Evolutionary conservation across 2,888 invertebrate genomes (phyloP).

Genomic region (Galerucella nymphaeae): DNA sequence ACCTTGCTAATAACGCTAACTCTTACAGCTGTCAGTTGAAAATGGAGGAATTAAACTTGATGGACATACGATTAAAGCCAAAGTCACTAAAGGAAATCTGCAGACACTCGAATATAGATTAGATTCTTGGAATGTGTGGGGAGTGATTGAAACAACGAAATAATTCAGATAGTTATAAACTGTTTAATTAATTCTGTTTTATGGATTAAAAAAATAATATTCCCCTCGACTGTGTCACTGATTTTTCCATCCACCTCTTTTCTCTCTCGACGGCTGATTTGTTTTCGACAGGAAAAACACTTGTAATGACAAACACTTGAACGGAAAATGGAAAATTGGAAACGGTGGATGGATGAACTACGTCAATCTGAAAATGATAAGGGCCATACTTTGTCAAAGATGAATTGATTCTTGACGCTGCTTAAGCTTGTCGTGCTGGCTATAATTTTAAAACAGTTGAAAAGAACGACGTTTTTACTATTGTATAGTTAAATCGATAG

Average conservation of each 20-base stretch:
- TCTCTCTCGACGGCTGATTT: conserved; percentile 50
- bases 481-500: background rate
- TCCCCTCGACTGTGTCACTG: conserved; percentile 6
- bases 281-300: conserved; percentile 51
- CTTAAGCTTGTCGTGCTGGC: background rate
- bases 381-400: conserved; percentile 31
- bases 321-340: conserved; percentile 42
- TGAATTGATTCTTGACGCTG: conserved; percentile 37
- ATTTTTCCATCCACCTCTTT: conserved; percentile 34
- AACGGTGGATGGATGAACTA: conserved; percentile 37
- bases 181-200: too few relatives aligned
- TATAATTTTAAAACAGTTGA: background rate
- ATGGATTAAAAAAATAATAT: background rate
- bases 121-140: conserved; percentile 1
- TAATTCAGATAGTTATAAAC: background rate
- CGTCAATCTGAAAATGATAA: conserved; percentile 36
- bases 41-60: conserved; percentile 5
- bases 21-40: background rate
- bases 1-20: background rate
- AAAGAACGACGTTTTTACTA: background rate
- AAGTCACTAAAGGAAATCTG: conserved; percentile 4
- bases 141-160: background rate
- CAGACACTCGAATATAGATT: background rate
- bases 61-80: background rate
- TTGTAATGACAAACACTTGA: conserved; percentile 47